These are phyloP conservation scores for Oncorhynchus nerka DNA, from an alignment of 2,113 vertebrate species.

Conservation along the genomic window DNA sequence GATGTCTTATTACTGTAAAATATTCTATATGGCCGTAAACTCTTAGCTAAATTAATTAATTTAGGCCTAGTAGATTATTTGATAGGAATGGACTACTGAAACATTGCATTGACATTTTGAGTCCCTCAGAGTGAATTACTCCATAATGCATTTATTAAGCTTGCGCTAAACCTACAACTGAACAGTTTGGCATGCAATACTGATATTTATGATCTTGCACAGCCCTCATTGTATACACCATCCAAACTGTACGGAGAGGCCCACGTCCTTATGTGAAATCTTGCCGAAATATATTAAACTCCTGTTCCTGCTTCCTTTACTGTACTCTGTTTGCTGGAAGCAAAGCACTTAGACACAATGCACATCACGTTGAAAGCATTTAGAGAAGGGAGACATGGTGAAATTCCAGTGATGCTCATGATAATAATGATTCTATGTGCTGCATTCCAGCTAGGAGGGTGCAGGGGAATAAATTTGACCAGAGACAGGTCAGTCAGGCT, in stretches of 20 bases:
- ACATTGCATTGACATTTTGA: not conserved
- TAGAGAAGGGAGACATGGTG: slow-evolving; percentile 52
- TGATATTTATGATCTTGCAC: not conserved
- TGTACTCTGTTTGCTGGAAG: slow-evolving; percentile 40
- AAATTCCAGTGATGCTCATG: slow-evolving; percentile 61
- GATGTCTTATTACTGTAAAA: not conserved
- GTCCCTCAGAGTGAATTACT: not conserved
- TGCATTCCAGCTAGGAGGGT: slow-evolving; percentile 59
- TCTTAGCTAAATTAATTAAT: not conserved
- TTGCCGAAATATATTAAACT: not conserved
- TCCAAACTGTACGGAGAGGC: not conserved
- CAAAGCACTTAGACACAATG: slow-evolving; percentile 68
- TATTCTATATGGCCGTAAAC: no score
- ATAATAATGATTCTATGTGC: slow-evolving; percentile 55
- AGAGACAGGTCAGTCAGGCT: slow-evolving; percentile 47
- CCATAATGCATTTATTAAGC: no score
- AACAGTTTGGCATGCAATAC: not conserved
- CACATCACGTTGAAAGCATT: slow-evolving; percentile 53
- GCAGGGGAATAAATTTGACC: slow-evolving; percentile 54
- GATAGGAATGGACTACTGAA: not conserved
- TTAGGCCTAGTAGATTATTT: not conserved
- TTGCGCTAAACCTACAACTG: not conserved
- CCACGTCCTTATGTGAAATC: not conserved
- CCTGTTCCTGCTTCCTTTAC: not conserved
- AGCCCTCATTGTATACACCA: not conserved